Evolutionary conservation across 2,888 invertebrate genomes (phyloP).

Genomic region (Xestia xanthographa): DNA sequence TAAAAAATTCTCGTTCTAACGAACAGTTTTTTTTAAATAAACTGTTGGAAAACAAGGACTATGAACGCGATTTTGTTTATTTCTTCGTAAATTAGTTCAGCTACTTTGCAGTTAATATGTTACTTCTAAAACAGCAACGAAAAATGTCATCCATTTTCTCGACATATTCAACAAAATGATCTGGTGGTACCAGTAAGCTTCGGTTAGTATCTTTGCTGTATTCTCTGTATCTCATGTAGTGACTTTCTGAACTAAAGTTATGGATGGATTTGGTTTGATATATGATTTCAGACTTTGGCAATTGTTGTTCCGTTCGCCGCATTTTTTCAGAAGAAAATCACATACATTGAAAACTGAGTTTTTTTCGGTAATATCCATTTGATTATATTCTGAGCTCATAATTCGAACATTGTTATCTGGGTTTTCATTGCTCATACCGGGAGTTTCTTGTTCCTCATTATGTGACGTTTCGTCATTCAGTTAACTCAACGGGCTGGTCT

Average conservation of each 20-base stretch:
- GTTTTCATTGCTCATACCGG: not conserved
- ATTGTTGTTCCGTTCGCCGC: conserved; percentile 3
- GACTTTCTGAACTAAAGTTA: conserved; percentile 19
- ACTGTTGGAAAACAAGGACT: conserved; percentile 4
- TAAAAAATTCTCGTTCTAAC: not conserved
- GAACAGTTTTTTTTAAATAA: conserved; percentile 2
- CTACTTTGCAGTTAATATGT: not conserved
- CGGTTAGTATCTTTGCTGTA: conserved; percentile 12
- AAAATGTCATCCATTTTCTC: conserved; percentile 22
- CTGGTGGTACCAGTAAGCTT: conserved; percentile 11
- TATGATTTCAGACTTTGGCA: conserved; percentile 18
- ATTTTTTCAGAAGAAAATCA: conserved; percentile 2
- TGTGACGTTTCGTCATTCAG: conserved; percentile 2
- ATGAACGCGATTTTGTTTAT: not conserved
- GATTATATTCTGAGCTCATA: conserved; percentile 16
- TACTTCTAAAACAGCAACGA: not conserved
- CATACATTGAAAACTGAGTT: conserved; percentile 11
- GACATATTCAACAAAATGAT: conserved; percentile 22
- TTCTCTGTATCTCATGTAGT: conserved; percentile 2
- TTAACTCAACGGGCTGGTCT: conserved; percentile 7
- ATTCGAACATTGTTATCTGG: not conserved
- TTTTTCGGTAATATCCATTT: conserved; percentile 16
- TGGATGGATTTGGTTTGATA: conserved; percentile 4
- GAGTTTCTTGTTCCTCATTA: not conserved
- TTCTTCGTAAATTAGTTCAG: not conserved